Percentiles rank a stretch among this genome's conserved stretches.
phyloP scores from a whole-genome alignment of 2,797 vertebrate genomes.

The Halcyon smyrnensis region DNA sequence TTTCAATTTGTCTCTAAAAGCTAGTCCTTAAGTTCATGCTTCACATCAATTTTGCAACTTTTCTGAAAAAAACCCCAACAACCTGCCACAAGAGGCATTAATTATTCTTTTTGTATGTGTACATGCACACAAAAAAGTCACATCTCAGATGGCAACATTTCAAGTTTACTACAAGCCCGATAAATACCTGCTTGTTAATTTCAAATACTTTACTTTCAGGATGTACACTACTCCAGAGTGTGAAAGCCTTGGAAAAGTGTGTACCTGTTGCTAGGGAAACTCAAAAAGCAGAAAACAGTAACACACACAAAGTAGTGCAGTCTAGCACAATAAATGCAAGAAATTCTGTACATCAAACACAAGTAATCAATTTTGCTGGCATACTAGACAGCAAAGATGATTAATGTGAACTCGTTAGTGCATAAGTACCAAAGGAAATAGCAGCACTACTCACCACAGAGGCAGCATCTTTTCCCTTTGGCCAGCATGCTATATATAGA shows the following conservation, averaged over 20 bases:
- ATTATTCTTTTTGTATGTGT: background rate
- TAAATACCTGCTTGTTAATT: background rate
- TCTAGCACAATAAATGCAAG: background rate
- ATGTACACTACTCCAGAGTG: background rate
- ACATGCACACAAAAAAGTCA: background rate
- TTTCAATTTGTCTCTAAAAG: background rate
- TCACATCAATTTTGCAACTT: background rate
- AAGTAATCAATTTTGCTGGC: background rate
- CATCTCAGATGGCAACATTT: background rate
- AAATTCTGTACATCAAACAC: background rate
- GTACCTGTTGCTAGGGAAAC: background rate
- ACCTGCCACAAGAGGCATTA: background rate
- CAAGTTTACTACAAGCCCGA: background rate
- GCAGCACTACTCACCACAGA: background rate
- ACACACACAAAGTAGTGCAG: background rate
- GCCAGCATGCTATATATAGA: background rate
- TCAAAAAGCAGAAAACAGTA: background rate
- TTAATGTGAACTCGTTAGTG: slow-evolving; percentile 25
- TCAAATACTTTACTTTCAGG: slow-evolving; percentile 12
- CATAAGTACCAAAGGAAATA: background rate
- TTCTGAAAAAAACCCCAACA: background rate
- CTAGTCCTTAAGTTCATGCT: background rate
- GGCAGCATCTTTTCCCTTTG: slow-evolving; percentile 26
- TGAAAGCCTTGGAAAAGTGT: background rate
- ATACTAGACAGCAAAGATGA: background rate